A percentile compares a stretch with the other conserved stretches of the same genome.
Conservation (phyloP, 2,113 vertebrate genomes). For the Meles meles region DNA sequence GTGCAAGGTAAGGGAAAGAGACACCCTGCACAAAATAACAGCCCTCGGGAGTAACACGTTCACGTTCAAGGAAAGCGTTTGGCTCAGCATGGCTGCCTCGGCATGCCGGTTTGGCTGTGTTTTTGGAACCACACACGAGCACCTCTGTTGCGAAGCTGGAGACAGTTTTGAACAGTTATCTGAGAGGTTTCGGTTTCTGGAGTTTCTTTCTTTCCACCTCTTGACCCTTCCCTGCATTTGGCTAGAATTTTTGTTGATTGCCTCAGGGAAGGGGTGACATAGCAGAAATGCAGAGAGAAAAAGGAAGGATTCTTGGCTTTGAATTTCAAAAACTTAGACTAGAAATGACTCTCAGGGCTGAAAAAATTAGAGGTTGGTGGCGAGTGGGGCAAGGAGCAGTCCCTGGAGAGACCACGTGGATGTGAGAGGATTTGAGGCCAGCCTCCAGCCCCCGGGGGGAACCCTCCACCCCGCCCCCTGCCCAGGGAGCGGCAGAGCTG, state of each 20-base stretch:
- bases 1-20: not conserved
- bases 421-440: not conserved
- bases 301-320: not conserved
- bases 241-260: not conserved
- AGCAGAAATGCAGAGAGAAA: not conserved
- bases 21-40: not conserved
- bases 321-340: not conserved
- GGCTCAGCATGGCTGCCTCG: not conserved
- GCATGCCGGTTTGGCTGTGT: not conserved
- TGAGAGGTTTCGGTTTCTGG: not conserved
- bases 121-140: rapidly evolving
- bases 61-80: too few species aligned
- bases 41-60: too few species aligned
- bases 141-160: not conserved
- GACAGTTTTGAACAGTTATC: not conserved
- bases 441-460: rapidly evolving
- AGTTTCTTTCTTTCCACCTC: not conserved
- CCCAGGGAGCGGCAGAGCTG: not conserved
- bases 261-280: not conserved
- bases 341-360: not conserved
- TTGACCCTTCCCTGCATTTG: not conserved
- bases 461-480: rapidly evolving
- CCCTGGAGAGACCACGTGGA: not conserved
- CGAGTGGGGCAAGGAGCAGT: not conserved
- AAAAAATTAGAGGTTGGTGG: not conserved